These are phyloP conservation scores for Notocelia uddmanniana DNA, from an alignment of 2,888 invertebrate genomes.

Conservation along the genomic window DNA sequence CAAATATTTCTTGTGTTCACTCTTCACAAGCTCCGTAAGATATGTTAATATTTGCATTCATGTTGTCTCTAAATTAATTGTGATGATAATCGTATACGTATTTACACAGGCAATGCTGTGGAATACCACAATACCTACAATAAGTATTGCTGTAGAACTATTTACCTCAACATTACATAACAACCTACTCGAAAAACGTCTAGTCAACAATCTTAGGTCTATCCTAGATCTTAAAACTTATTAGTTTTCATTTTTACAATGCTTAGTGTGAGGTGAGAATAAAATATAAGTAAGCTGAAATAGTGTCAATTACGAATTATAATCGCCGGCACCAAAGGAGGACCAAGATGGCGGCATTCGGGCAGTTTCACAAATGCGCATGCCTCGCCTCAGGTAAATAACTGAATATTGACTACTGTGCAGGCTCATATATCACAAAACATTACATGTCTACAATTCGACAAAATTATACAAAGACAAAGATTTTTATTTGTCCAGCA, in stretches of 20 bases:
- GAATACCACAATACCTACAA: neutral
- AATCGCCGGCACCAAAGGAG: too few relatives aligned
- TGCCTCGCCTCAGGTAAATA: too few relatives aligned
- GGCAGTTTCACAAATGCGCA: too few relatives aligned
- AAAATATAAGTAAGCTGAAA: too few relatives aligned
- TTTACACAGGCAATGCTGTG: neutral
- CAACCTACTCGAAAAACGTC: slow-evolving; percentile 32
- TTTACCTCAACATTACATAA: slow-evolving; percentile 37
- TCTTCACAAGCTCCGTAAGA: neutral
- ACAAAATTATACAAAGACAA: too few relatives aligned
- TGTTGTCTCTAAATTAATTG: slow-evolving; percentile 1
- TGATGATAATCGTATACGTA: slow-evolving; percentile 10
- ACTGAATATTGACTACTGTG: too few relatives aligned
- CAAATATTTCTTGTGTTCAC: too few relatives aligned
- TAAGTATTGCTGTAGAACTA: slow-evolving; percentile 7
- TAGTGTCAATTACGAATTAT: too few relatives aligned
- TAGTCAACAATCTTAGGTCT: slow-evolving; percentile 39
- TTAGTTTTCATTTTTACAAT: neutral
- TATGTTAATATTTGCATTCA: neutral
- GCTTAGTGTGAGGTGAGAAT: neutral
- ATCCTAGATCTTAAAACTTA: slow-evolving; percentile 9
- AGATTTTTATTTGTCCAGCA: too few relatives aligned
- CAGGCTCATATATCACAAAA: too few relatives aligned
- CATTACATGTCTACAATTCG: too few relatives aligned
- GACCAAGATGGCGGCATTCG: too few relatives aligned